A percentile compares a stretch with the other conserved stretches of the same genome.
These are phyloP conservation scores for Brienomyrus brachyistius DNA, from an alignment of 2,113 vertebrate genomes.

Conservation along the genomic window DNA sequence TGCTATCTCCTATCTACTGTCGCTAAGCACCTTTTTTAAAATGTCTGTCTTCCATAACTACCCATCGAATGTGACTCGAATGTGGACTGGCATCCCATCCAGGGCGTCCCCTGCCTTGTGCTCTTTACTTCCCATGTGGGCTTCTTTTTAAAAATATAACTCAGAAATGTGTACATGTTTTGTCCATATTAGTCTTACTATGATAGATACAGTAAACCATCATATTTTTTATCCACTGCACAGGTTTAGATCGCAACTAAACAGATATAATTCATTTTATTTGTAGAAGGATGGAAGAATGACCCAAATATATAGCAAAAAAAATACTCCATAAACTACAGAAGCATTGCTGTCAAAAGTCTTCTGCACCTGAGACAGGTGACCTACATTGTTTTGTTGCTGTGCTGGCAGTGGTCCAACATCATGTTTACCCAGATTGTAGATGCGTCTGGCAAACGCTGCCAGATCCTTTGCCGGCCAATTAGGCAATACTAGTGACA, in stretches of 20 bases:
- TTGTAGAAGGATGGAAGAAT: not conserved
- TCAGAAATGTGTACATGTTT: not conserved
- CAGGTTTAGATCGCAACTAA: not conserved
- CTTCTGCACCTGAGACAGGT: not conserved
- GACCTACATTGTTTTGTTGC: not conserved
- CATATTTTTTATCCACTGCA: not conserved
- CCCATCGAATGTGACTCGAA: not conserved
- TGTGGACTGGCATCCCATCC: not conserved
- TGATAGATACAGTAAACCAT: not conserved
- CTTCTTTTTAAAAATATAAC: not conserved
- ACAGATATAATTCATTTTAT: not conserved
- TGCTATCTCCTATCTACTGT: not conserved
- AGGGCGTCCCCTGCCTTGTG: not conserved
- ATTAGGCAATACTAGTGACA: conserved; percentile 4
- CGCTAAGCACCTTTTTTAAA: not conserved
- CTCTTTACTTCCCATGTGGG: not conserved
- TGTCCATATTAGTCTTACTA: not conserved
- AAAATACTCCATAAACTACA: not conserved
- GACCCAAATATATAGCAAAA: not conserved
- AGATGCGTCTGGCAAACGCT: not conserved
- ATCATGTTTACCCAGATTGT: not conserved
- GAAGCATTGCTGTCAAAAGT: not conserved
- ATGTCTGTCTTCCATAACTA: not conserved
- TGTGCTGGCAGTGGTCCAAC: not conserved
- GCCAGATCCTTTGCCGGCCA: not conserved